These are phyloP conservation scores for Ormyrus labotus DNA, from an alignment of 2,888 invertebrate genomes.

Conservation along the genomic window DNA sequence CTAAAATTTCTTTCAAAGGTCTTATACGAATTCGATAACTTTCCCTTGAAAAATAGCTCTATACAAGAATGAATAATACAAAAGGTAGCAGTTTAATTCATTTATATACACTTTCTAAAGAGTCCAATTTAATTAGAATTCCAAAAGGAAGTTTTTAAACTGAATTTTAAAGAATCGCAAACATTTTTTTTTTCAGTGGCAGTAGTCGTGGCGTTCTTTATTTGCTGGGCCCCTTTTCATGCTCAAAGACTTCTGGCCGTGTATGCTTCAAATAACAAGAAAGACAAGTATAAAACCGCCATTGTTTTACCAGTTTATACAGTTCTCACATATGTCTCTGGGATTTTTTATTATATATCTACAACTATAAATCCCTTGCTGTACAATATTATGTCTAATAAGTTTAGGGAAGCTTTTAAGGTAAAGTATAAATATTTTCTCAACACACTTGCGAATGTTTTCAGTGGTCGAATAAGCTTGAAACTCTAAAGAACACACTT, in stretches of 20 bases:
- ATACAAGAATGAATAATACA: too few species aligned
- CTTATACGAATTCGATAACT: too few species aligned
- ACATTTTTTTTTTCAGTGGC: conserved; percentile 80
- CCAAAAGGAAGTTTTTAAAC: too few species aligned
- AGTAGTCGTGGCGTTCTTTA: conserved; percentile 87
- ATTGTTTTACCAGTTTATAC: conserved; percentile 76
- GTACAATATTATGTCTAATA: conserved; percentile 84
- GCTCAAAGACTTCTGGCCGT: conserved; percentile 91
- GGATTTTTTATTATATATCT: conserved; percentile 82
- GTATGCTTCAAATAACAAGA: conserved; percentile 79
- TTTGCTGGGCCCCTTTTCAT: conserved; percentile 95
- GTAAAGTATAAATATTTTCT: conserved; percentile 67
- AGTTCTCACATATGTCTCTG: conserved; percentile 80
- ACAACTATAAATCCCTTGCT: conserved; percentile 84
- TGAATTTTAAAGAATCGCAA: not conserved
- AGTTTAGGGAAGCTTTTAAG: conserved; percentile 84
- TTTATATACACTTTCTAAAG: too few species aligned
- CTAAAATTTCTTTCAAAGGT: too few species aligned
- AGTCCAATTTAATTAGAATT: too few species aligned
- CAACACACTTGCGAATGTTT: too few species aligned
- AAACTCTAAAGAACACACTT: too few species aligned
- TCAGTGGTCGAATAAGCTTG: too few species aligned
- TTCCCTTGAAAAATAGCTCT: too few species aligned
- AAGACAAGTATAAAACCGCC: conserved; percentile 66
- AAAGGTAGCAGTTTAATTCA: too few species aligned